phyloP scores from a whole-genome alignment of 1,140 invertebrate genomes.

The Megathymus violae region DNA sequence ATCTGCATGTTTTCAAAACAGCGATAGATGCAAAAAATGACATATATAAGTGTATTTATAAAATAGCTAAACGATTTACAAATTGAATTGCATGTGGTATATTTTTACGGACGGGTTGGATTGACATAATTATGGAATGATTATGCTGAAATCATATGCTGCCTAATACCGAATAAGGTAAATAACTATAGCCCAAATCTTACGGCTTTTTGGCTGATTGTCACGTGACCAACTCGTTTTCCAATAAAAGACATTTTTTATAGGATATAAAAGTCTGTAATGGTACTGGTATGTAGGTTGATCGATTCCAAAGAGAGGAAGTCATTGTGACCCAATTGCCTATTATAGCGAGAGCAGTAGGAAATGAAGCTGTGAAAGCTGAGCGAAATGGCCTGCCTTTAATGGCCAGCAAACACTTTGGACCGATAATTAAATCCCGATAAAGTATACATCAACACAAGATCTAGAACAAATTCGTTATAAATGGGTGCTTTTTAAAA shows the following conservation, averaged over 20 bases:
- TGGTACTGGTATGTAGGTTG: constrained; percentile 7
- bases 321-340: constrained; percentile 8
- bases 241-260: background rate
- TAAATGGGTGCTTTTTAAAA: background rate
- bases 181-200: too few species aligned
- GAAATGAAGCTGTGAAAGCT: constrained; percentile 17
- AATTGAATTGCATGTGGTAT: too few species aligned
- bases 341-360: constrained; percentile 16
- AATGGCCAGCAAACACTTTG: constrained; percentile 18
- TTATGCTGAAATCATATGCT: too few species aligned
- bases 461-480: constrained; percentile 5
- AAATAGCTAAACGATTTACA: too few species aligned
- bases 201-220: too few species aligned
- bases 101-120: too few species aligned
- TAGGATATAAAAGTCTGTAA: background rate
- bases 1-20: too few species aligned
- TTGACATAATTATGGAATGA: too few species aligned
- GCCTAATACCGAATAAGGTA: too few species aligned
- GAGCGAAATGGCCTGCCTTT: constrained; percentile 11
- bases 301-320: constrained; percentile 9
- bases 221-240: too few species aligned
- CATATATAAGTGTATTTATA: too few species aligned
- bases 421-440: constrained; percentile 5
- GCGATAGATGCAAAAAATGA: too few species aligned
- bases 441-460: constrained; percentile 12